phyloP scores from a whole-genome alignment of 2,888 invertebrate species.

The Dicyrtomina minuta region DNA sequence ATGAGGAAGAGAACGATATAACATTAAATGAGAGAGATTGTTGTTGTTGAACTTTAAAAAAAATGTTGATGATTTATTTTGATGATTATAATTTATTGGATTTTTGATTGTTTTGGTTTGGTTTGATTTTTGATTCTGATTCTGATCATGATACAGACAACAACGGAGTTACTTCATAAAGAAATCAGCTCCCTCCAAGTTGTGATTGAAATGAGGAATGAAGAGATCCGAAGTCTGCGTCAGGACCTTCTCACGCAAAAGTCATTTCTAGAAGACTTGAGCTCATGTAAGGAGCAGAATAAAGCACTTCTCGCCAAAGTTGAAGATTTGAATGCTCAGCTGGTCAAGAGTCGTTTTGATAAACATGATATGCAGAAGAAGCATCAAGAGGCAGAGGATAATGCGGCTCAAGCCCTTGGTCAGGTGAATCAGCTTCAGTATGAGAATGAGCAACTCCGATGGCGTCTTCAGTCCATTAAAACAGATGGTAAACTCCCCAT shows the following conservation, averaged over 20 bases:
- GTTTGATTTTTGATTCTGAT: not conserved
- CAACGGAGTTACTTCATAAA: conserved; percentile 60
- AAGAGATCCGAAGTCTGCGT: conserved; percentile 76
- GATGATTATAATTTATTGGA: not conserved
- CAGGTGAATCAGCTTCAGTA: conserved; percentile 44
- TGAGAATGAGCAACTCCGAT: conserved; percentile 45
- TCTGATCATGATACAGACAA: conserved; percentile 16
- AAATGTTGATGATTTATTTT: not conserved
- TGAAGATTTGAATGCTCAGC: conserved; percentile 51
- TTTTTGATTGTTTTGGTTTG: conserved; percentile 8
- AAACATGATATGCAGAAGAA: conserved; percentile 43
- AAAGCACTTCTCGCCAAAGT: conserved; percentile 43
- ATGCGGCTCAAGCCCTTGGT: conserved; percentile 35
- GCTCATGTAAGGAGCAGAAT: conserved; percentile 41
- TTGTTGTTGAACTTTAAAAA: too few relatives aligned
- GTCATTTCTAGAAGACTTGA: conserved; percentile 43
- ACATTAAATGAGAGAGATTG: too few relatives aligned
- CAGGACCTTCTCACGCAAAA: conserved; percentile 43
- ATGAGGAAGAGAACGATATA: too few relatives aligned
- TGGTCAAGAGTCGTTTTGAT: conserved; percentile 46
- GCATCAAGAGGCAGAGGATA: conserved; percentile 37
- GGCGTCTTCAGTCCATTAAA: conserved; percentile 40
- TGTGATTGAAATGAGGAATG: conserved; percentile 83
- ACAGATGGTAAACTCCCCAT: conserved; percentile 28
- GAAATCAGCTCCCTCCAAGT: conserved; percentile 81